Conservation (phyloP, 2,888 invertebrate genomes). For the Girardia tigrina region DNA sequence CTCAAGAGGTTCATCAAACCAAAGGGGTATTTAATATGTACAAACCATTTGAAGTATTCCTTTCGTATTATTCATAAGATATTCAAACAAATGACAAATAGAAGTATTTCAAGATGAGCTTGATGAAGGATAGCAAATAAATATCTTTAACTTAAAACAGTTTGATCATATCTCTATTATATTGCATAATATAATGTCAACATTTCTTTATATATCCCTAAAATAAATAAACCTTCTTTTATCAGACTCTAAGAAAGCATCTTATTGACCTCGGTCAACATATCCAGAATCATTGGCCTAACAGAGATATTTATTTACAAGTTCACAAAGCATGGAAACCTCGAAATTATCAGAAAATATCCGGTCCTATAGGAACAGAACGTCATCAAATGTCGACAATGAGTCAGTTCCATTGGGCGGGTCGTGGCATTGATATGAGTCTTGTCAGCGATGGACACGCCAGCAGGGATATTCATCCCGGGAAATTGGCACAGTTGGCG, state of each 20-base stretch:
- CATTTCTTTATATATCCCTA: too few relatives aligned
- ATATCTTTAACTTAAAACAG: too few relatives aligned
- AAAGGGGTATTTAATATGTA: too few relatives aligned
- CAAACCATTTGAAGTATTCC: too few relatives aligned
- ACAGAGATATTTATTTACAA: not conserved
- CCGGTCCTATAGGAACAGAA: not conserved
- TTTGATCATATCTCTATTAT: too few relatives aligned
- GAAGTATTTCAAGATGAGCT: too few relatives aligned
- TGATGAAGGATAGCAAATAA: too few relatives aligned
- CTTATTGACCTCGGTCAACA: not conserved
- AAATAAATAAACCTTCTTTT: too few relatives aligned
- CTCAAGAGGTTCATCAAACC: too few relatives aligned
- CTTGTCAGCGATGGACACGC: not conserved
- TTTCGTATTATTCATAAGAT: too few relatives aligned
- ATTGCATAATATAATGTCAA: too few relatives aligned
- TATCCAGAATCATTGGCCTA: slow-evolving; percentile 26
- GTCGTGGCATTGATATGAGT: slow-evolving; percentile 29
- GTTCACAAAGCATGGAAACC: slow-evolving; percentile 2
- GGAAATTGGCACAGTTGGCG: slow-evolving; percentile 30
- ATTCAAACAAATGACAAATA: too few relatives aligned
- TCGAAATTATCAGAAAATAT: not conserved
- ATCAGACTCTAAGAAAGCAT: not conserved
- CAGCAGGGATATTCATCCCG: slow-evolving; percentile 6
- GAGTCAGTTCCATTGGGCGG: slow-evolving; percentile 27
- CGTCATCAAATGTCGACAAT: not conserved